These are phyloP conservation scores for Balanococcus diminutus DNA, from an alignment of 2,888 invertebrate species.

Conservation along the genomic window DNA sequence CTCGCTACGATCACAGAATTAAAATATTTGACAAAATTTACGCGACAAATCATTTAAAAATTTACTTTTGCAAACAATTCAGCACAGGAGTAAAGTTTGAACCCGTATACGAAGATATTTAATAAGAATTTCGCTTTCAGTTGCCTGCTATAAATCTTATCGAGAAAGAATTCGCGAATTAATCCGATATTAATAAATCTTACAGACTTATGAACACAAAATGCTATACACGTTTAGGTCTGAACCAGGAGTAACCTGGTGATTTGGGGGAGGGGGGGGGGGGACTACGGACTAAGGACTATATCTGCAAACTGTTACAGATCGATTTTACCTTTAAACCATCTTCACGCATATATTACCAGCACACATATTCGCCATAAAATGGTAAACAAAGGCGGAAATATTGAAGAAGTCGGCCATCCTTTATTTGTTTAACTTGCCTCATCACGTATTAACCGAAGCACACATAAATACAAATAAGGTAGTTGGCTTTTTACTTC, in stretches of 20 bases:
- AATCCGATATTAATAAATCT: conserved; percentile 26
- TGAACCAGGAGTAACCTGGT: too few relatives aligned
- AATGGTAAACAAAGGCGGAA: neutral
- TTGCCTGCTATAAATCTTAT: neutral
- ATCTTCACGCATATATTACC: neutral
- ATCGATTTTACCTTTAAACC: neutral
- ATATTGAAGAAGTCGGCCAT: conserved; percentile 5
- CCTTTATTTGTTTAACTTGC: conserved; percentile 9
- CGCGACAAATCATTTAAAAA: conserved; percentile 19
- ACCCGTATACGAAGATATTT: conserved; percentile 11
- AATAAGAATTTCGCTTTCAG: neutral
- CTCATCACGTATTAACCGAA: conserved; percentile 9
- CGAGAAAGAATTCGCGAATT: conserved; percentile 1
- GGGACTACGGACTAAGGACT: neutral
- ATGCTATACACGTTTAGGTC: neutral
- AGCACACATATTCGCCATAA: neutral
- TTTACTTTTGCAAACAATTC: neutral
- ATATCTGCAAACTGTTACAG: conserved; percentile 2
- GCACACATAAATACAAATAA: neutral
- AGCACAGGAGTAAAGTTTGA: neutral
- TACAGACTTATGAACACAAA: neutral
- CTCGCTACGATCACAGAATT: neutral
- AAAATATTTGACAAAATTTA: conserved; percentile 15
- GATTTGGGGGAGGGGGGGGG: too few relatives aligned
- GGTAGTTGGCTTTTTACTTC: conserved; percentile 2